Evolutionary conservation across 2,113 vertebrate genomes (phyloP).

Genomic region (Ranitomeya imitator): DNA sequence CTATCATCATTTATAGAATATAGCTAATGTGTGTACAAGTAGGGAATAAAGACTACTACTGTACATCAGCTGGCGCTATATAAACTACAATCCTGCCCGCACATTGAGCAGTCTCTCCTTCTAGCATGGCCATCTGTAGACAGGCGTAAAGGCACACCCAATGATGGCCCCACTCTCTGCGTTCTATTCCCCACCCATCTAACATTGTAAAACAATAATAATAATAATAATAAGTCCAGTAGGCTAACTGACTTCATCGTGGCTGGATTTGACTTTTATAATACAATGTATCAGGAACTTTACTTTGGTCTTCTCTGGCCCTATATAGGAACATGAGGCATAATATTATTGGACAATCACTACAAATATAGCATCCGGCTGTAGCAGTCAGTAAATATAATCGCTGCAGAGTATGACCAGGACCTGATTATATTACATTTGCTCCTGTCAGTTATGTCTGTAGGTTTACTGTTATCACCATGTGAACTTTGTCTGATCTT

Average conservation of each 20-base stretch:
- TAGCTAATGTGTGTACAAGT: neutral
- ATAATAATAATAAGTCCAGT: no score
- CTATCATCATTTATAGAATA: neutral
- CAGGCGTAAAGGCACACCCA: no score
- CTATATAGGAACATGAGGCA: neutral
- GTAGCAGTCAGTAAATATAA: neutral
- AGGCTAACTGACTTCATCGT: no score
- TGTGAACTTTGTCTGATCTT: conserved; percentile 25
- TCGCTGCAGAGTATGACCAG: neutral
- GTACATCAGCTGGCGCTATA: neutral
- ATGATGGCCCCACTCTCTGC: no score
- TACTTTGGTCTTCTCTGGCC: neutral
- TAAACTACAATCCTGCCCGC: neutral
- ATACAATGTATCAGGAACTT: neutral
- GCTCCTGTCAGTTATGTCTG: neutral
- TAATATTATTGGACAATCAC: neutral
- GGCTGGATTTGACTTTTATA: neutral
- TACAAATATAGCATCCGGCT: neutral
- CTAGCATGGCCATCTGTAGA: no score
- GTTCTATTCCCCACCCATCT: no score
- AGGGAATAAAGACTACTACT: neutral
- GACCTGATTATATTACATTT: neutral
- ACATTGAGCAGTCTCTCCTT: no score
- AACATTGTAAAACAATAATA: no score
- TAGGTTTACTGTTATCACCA: neutral